Conservation (phyloP, 2,113 vertebrate genomes). For the Neotragus moschatus region DNA sequence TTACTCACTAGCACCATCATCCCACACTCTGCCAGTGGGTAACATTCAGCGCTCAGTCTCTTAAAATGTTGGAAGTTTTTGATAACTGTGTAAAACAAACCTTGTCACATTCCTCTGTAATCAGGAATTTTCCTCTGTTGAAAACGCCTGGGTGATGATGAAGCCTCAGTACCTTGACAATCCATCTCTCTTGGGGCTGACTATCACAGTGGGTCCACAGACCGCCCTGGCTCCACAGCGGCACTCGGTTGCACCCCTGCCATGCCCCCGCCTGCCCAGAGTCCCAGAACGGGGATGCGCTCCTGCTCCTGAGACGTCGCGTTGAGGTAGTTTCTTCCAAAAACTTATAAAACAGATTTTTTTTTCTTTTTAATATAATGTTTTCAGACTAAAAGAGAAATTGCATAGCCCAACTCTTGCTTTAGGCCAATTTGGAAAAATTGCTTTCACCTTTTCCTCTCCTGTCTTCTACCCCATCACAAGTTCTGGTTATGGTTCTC, state of each 20-base stretch:
- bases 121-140: conserved; percentile 62
- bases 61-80: conserved; percentile 39
- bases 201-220: neutral
- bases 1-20: neutral
- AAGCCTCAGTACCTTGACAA: neutral
- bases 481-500: conserved; percentile 21
- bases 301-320: neutral
- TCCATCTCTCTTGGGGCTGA: neutral
- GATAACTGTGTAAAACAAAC: conserved; percentile 60
- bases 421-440: neutral
- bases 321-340: neutral
- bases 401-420: neutral
- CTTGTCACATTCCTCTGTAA: conserved; percentile 70
- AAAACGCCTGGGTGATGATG: conserved; percentile 50
- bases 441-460: neutral
- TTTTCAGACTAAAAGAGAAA: conserved; percentile 41
- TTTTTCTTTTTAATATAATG: neutral
- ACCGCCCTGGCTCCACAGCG: neutral
- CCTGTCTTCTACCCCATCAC: neutral
- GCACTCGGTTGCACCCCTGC: neutral
- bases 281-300: neutral
- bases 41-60: neutral
- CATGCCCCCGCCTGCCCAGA: neutral
- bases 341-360: neutral
- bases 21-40: neutral